These are phyloP conservation scores for Meiosimyza platycephala DNA, from an alignment of 2,888 invertebrate species.

Conservation along the genomic window DNA sequence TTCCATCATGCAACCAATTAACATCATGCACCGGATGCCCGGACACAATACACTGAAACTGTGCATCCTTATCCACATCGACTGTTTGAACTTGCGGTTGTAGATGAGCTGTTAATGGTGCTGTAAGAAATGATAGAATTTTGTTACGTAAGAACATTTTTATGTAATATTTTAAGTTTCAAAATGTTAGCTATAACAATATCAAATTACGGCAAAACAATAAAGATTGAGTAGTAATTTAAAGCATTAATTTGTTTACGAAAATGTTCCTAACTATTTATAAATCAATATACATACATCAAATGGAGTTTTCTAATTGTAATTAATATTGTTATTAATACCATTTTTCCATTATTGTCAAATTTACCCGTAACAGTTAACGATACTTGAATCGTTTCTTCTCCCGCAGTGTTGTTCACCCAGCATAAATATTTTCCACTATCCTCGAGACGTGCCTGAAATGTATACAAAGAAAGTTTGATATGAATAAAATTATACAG, in stretches of 20 bases:
- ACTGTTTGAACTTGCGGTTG: conserved; percentile 82
- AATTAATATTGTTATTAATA: no score
- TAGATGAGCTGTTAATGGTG: conserved; percentile 83
- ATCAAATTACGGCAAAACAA: no score
- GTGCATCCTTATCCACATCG: conserved; percentile 85
- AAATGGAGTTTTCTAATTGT: no score
- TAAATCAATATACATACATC: no score
- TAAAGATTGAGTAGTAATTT: no score
- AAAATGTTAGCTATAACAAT: no score
- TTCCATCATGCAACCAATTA: conserved; percentile 85
- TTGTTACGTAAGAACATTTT: no score
- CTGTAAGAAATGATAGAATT: conserved; percentile 65
- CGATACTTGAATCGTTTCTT: conserved; percentile 81
- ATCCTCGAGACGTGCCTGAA: conserved; percentile 76
- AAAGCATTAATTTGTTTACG: no score
- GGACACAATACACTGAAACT: conserved; percentile 86
- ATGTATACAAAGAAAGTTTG: conserved; percentile 27
- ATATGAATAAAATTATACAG: not conserved
- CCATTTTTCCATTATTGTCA: not conserved
- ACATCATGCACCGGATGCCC: conserved; percentile 87
- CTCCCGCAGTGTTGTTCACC: conserved; percentile 90
- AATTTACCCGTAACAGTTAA: conserved; percentile 80
- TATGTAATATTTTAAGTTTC: no score
- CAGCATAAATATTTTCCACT: conserved; percentile 89
- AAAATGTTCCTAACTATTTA: no score